Evolutionary conservation across 2,888 invertebrate genomes (phyloP).

Genomic region (Odontocolon sp.): DNA sequence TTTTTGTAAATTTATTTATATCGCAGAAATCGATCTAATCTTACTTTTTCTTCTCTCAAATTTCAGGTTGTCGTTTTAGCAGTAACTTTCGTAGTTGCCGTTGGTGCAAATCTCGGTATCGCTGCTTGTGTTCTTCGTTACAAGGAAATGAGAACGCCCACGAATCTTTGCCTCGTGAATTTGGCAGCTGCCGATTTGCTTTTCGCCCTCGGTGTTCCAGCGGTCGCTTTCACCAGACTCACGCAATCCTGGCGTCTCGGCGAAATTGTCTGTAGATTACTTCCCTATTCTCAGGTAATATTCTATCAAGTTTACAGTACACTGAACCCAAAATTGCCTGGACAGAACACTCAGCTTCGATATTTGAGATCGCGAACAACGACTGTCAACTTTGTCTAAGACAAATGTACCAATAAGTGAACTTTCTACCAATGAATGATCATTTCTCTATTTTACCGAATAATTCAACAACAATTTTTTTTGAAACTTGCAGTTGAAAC

Average conservation of each 20-base stretch:
- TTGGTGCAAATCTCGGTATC: conserved; percentile 82
- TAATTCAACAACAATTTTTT: too few relatives aligned
- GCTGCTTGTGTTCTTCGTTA: conserved; percentile 82
- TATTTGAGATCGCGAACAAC: not conserved
- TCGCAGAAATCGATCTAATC: conserved; percentile 7
- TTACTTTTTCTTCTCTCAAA: conserved; percentile 70
- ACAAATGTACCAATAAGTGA: too few relatives aligned
- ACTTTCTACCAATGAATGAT: too few relatives aligned
- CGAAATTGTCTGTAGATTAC: conserved; percentile 81
- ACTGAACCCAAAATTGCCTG: too few relatives aligned
- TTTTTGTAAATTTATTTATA: too few relatives aligned
- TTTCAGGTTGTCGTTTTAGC: conserved; percentile 78
- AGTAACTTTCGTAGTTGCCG: conserved; percentile 80
- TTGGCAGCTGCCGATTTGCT: conserved; percentile 86
- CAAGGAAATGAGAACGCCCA: conserved; percentile 83
- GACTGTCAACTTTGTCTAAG: too few relatives aligned
- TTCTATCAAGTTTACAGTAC: too few relatives aligned
- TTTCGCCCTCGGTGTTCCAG: conserved; percentile 83
- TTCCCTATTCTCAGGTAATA: conserved; percentile 83
- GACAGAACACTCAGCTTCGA: too few relatives aligned
- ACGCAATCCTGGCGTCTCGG: conserved; percentile 82
- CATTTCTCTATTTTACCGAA: too few relatives aligned
- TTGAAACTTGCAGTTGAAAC: too few relatives aligned
- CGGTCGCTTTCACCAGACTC: conserved; percentile 82
- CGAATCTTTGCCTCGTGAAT: conserved; percentile 83